These are phyloP conservation scores for Microctonus brassicae DNA, from an alignment of 2,888 invertebrate genomes.

Conservation along the genomic window DNA sequence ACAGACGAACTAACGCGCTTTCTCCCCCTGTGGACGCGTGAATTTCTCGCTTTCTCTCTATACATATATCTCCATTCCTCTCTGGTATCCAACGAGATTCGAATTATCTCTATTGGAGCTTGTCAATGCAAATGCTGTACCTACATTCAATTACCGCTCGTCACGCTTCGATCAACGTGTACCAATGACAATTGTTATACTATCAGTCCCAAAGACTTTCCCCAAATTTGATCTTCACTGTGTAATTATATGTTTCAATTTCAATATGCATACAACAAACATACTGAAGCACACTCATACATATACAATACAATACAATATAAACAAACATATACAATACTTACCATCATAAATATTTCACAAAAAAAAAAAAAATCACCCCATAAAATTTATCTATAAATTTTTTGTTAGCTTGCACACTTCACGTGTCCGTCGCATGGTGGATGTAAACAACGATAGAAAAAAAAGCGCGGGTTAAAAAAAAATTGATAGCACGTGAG, in stretches of 20 bases:
- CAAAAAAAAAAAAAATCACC: not conserved
- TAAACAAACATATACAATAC: not conserved
- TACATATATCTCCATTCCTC: slow-evolving; percentile 53
- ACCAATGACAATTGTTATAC: slow-evolving; percentile 41
- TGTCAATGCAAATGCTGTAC: slow-evolving; percentile 68
- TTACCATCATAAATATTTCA: not conserved
- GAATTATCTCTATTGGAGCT: slow-evolving; percentile 69
- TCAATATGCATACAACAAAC: not conserved
- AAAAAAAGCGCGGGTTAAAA: slow-evolving; percentile 20
- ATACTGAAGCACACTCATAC: too few species aligned
- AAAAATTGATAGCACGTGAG: not conserved
- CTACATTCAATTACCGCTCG: slow-evolving; percentile 69
- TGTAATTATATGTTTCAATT: not conserved
- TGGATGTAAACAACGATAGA: not conserved
- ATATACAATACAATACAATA: too few species aligned
- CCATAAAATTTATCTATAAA: not conserved
- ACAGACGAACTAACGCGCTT: slow-evolving; percentile 67
- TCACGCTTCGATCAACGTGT: slow-evolving; percentile 67
- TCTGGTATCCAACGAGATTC: slow-evolving; percentile 68
- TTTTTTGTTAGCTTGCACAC: not conserved
- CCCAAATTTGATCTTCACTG: not conserved
- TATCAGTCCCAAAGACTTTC: not conserved
- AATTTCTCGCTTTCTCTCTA: slow-evolving; percentile 35
- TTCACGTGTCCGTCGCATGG: not conserved
- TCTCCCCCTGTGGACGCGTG: slow-evolving; percentile 41